Percentiles rank a stretch among this genome's conserved stretches.
phyloP scores from a whole-genome alignment of 2,888 invertebrate species.

The Lasioglossum pauxillum region DNA sequence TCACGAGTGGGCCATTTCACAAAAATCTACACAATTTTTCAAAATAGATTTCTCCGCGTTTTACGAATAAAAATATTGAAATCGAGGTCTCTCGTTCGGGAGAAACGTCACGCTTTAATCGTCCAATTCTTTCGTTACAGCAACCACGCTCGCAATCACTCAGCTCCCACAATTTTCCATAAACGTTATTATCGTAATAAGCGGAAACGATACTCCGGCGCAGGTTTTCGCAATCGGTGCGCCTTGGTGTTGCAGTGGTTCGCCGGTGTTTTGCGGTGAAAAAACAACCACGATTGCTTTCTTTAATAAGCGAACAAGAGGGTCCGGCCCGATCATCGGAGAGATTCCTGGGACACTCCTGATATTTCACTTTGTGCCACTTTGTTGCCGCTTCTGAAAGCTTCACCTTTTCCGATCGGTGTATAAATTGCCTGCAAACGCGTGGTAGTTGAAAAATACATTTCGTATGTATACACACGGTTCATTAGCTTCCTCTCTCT shows the following conservation, averaged over 20 bases:
- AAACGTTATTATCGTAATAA: constrained; percentile 42
- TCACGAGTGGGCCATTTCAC: neutral
- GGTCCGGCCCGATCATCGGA: constrained; percentile 33
- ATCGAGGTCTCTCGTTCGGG: constrained; percentile 2
- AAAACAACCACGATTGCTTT: constrained; percentile 30
- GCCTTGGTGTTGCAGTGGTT: neutral
- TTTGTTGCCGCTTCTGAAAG: constrained; percentile 39
- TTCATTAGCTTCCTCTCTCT: constrained; percentile 23
- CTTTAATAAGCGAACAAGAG: constrained; percentile 35
- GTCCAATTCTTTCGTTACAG: constrained; percentile 15
- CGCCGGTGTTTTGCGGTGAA: constrained; percentile 10
- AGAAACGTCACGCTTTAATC: constrained; percentile 12
- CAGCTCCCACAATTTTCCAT: constrained; percentile 34
- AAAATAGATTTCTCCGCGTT: neutral
- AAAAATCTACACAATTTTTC: neutral
- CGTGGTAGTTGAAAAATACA: constrained; percentile 25
- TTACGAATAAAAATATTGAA: neutral
- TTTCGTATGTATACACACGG: constrained; percentile 27
- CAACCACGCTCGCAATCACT: constrained; percentile 13
- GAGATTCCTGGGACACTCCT: constrained; percentile 35
- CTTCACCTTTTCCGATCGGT: constrained; percentile 42
- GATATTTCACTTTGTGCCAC: constrained; percentile 45
- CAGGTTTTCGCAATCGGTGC: constrained; percentile 27
- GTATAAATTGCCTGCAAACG: constrained; percentile 45
- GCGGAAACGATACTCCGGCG: constrained; percentile 29